phyloP scores from a whole-genome alignment of 1,140 invertebrate species.

The Calliopsis andreniformis region DNA sequence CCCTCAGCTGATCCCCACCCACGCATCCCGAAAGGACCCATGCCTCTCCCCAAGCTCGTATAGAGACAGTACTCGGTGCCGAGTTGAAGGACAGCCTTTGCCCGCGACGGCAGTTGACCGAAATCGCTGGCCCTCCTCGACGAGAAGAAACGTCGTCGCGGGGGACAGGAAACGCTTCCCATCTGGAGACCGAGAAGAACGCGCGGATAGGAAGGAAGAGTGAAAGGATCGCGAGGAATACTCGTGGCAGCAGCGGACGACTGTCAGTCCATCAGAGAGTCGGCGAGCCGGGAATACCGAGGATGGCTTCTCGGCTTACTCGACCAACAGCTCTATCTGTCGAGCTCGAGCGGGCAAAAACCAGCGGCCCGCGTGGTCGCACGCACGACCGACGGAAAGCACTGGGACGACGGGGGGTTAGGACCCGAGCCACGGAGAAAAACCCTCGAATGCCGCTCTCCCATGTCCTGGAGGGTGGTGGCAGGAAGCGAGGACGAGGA shows the following conservation, averaged over 20 bases:
- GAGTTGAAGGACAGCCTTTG: no score
- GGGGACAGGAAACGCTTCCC: constrained; percentile 24
- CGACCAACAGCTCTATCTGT: constrained; percentile 79
- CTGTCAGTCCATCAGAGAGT: constrained; percentile 73
- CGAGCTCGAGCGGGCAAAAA: constrained; percentile 70
- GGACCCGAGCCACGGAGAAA: constrained; percentile 43
- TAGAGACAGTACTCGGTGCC: no score
- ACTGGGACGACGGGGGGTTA: constrained; percentile 64
- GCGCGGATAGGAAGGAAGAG: constrained; percentile 15
- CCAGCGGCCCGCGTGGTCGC: constrained; percentile 69
- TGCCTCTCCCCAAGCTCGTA: no score
- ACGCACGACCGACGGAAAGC: constrained; percentile 72
- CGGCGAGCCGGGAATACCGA: constrained; percentile 74
- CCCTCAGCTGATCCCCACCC: no score
- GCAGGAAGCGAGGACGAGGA: constrained; percentile 1
- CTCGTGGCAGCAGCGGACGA: constrained; percentile 66
- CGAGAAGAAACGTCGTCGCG: not conserved
- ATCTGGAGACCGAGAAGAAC: constrained; percentile 25
- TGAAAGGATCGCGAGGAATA: constrained; percentile 52
- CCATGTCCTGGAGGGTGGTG: not conserved
- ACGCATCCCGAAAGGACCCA: no score
- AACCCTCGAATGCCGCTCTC: constrained; percentile 31
- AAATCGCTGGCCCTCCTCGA: no score
- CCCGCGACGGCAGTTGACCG: no score
- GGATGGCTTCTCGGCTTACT: constrained; percentile 74